phyloP scores from a whole-genome alignment of 1,140 invertebrate genomes.

The Rhopalosiphum maidis region DNA sequence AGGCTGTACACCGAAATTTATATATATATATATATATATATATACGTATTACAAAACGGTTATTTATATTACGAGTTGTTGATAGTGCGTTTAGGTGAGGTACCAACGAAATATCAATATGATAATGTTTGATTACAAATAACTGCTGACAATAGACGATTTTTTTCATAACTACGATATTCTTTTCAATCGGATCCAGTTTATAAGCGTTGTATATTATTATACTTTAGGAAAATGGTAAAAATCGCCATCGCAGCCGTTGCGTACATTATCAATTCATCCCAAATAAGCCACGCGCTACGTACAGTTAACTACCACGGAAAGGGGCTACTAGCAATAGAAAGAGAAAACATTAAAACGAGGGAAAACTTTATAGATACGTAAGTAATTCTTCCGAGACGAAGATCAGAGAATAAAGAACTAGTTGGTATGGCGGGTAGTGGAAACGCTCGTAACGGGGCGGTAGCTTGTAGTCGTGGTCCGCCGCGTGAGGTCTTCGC shows the following conservation, averaged over 20 bases:
- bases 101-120: neutral
- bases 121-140: neutral
- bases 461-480: neutral
- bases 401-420: neutral
- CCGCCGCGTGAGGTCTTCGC: slow-evolving; percentile 21
- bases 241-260: neutral
- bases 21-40: neutral
- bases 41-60: neutral
- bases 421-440: too few species aligned
- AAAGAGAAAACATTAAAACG: neutral
- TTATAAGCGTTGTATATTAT: neutral
- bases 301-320: neutral
- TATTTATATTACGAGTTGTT: neutral
- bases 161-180: neutral
- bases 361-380: neutral
- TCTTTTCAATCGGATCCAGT: neutral
- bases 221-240: neutral
- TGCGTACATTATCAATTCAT: neutral
- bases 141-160: neutral
- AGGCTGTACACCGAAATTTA: neutral
- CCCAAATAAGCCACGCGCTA: neutral
- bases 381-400: neutral
- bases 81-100: neutral
- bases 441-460: neutral
- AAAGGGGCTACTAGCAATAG: neutral